Percentiles rank a stretch among this genome's conserved stretches.
Evolutionary conservation across 2,888 invertebrate species (phyloP).

Genomic region (Philopedon plagiatum): DNA sequence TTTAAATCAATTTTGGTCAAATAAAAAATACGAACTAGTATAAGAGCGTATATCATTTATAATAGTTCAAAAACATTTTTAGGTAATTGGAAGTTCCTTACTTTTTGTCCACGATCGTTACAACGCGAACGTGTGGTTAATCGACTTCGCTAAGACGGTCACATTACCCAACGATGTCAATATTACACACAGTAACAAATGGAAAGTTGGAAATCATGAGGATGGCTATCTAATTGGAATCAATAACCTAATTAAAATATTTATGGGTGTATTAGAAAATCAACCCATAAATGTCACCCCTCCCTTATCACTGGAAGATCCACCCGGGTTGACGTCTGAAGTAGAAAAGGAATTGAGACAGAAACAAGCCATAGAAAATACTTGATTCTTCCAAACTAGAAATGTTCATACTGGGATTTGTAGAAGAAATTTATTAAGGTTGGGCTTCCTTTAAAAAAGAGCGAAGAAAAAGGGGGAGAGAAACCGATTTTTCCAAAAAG

Average conservation of each 20-base stretch:
- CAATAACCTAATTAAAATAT: conserved; percentile 90
- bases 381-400: too few relatives aligned
- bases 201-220: conserved; percentile 97
- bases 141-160: conserved; percentile 97
- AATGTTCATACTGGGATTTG: not conserved
- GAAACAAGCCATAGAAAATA: conserved; percentile 28
- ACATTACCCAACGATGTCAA: conserved; percentile 81
- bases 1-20: too few relatives aligned
- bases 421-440: not conserved
- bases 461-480: too few relatives aligned
- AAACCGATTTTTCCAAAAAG: too few relatives aligned
- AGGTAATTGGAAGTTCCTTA: conserved; percentile 93
- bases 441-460: not conserved
- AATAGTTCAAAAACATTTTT: conserved; percentile 53
- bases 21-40: too few relatives aligned
- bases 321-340: conserved; percentile 28
- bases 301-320: conserved; percentile 55
- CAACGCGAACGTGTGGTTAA: conserved; percentile 95
- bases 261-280: conserved; percentile 75
- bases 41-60: too few relatives aligned
- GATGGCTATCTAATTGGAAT: conserved; percentile 96
- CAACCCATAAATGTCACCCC: conserved; percentile 65
- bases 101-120: conserved; percentile 94
- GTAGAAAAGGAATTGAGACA: conserved; percentile 22
- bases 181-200: conserved; percentile 86